Percentiles rank a stretch among this genome's conserved stretches.
These are phyloP conservation scores for Hippocampus guttulatus DNA, from an alignment of 2,113 vertebrate genomes.

Conservation along the genomic window DNA sequence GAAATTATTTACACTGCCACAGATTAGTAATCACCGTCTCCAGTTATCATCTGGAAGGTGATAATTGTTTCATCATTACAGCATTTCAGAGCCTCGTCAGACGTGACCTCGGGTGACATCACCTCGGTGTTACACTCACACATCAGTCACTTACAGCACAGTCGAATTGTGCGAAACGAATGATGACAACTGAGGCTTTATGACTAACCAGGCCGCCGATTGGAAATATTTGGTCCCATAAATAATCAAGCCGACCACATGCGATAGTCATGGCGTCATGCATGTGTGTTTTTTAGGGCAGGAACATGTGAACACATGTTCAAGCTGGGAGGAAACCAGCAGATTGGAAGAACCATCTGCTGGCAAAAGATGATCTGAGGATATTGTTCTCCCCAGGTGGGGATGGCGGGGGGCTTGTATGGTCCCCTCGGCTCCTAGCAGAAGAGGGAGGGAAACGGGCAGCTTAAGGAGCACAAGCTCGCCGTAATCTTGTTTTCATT, in stretches of 20 bases:
- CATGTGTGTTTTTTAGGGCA: slow-evolving; percentile 52
- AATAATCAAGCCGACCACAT: background rate
- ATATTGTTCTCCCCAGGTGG: slow-evolving; percentile 78
- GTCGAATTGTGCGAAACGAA: slow-evolving; percentile 31
- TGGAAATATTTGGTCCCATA: slow-evolving; percentile 25
- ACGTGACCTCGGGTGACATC: background rate
- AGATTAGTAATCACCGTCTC: background rate
- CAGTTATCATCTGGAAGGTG: background rate
- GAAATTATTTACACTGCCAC: background rate
- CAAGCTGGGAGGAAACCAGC: slow-evolving; percentile 62
- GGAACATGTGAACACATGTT: slow-evolving; percentile 66
- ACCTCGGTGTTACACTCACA: too few relatives aligned
- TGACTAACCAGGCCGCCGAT: slow-evolving; percentile 28
- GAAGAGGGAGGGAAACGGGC: slow-evolving; percentile 44
- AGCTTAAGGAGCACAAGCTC: slow-evolving; percentile 42
- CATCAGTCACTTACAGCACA: slow-evolving; percentile 27
- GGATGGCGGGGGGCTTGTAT: slow-evolving; percentile 41
- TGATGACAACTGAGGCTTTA: slow-evolving; percentile 31
- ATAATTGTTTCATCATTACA: background rate
- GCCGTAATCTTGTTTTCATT: slow-evolving; percentile 64
- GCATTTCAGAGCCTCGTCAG: background rate
- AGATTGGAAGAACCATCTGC: slow-evolving; percentile 79
- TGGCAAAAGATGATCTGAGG: slow-evolving; percentile 73
- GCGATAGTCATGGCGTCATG: background rate
- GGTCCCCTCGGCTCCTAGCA: slow-evolving; percentile 29